Conservation (phyloP, 2,797 vertebrate genomes). For the Mus caroli region DNA sequence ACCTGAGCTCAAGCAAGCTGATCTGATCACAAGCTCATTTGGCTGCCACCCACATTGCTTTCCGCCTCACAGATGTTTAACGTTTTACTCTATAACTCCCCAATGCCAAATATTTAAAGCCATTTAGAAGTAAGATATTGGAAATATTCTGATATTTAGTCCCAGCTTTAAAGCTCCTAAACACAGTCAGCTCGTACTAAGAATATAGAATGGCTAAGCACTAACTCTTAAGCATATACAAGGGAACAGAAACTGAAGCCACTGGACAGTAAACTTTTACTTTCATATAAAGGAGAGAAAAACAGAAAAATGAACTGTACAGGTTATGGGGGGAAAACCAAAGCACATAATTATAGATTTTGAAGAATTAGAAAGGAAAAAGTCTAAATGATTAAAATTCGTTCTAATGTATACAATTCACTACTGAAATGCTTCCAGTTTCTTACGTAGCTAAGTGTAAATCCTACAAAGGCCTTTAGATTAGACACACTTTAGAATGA, state of each 20-base stretch:
- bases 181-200: neutral
- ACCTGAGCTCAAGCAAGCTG: neutral
- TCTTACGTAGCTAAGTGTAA: constrained; percentile 48
- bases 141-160: constrained; percentile 50
- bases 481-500: neutral
- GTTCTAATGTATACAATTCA: constrained; percentile 45
- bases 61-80: neutral
- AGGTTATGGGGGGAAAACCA: neutral
- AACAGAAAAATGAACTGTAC: neutral
- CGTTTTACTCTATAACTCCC: neutral
- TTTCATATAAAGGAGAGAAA: neutral
- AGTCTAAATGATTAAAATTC: constrained; percentile 52
- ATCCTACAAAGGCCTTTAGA: neutral
- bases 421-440: constrained; percentile 57
- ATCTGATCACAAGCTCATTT: constrained; percentile 5
- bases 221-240: constrained; percentile 9
- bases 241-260: constrained; percentile 12
- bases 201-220: neutral
- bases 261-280: constrained; percentile 19
- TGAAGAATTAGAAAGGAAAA: constrained; percentile 66
- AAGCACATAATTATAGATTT: constrained; percentile 40
- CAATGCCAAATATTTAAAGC: constrained; percentile 50
- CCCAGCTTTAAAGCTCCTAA: neutral
- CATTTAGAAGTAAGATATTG: constrained; percentile 54
- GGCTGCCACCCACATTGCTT: neutral